Evolutionary conservation across 2,113 vertebrate species (phyloP), one percentile per base, ranked within the genome.

Genomic region (Suncus etruscus): DNA sequence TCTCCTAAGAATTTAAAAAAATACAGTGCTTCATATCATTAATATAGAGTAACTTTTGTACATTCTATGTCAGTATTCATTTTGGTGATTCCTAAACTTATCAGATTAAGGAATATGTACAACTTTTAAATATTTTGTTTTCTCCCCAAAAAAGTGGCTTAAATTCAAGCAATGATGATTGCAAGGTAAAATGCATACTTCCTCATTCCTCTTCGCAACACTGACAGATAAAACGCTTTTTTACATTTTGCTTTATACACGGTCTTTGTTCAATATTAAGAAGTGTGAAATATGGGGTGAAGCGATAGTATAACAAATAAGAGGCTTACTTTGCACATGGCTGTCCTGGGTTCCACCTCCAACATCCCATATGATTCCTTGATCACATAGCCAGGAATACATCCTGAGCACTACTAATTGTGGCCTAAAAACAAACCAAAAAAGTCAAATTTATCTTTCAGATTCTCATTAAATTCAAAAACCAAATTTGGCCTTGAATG

Each of bases 91-190:
- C 16, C 54, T 79, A 72, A 78, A 66, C 51, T 75, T 94, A 22
- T 22, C 75, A n/a, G 4, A 16, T 91, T 31, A 89, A n/a, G 11
- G 3, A 87, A 10, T 70, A 63, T 73, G 7, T 24, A 45, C 11
- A 87, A 77, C 63, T 85, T 79, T 80, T 95, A 18, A 39, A n/a
- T 78, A 25, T 25, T 76, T 87, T 31, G 48, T 54, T 32, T 79
- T 77, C 76, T 69, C 27, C 83, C 20, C 27, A 54, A 0, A 12
- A 83, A 47, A 11, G 63, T 81, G 18, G 7, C 31, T 77, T 61
- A 69, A 25, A 83, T 85, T 58, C 29, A 68, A 22, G 45, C 24
- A 63, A 12, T 74, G 27, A 70, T 75, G 3, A 75, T 12, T 83
- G 7, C 39, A 88, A 81, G 73, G 29, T 29, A 76, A 66, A 66